phyloP scores from a whole-genome alignment of 2,888 invertebrate species.

The Eupithecia abbreviata region DNA sequence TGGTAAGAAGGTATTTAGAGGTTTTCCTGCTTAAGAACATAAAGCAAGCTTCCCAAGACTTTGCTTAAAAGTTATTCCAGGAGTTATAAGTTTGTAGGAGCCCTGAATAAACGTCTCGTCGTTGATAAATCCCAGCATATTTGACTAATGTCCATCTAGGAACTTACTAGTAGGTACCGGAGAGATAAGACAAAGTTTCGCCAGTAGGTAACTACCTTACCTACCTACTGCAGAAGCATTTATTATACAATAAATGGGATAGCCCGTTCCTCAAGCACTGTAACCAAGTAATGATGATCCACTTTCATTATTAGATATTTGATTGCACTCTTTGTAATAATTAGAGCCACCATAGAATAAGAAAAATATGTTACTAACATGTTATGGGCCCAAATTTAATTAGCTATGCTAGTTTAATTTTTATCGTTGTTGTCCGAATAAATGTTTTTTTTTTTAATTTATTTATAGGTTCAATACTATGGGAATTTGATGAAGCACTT shows the following conservation, averaged over 20 bases:
- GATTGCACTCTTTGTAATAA: too few species aligned
- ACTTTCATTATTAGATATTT: too few species aligned
- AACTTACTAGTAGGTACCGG: background rate
- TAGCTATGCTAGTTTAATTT: too few species aligned
- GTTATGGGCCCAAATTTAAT: too few species aligned
- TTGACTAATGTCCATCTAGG: background rate
- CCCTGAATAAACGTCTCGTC: background rate
- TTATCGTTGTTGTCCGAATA: too few species aligned
- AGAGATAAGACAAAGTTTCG: background rate
- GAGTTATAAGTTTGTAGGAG: background rate
- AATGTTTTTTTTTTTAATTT: too few species aligned
- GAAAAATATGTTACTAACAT: too few species aligned
- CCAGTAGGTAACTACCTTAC: background rate
- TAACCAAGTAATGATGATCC: too few species aligned
- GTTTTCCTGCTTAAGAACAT: conserved; percentile 14
- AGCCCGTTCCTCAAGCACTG: too few species aligned
- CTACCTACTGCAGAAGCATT: too few species aligned
- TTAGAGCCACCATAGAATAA: too few species aligned
- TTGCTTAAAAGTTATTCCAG: conserved; percentile 28
- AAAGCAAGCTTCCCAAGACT: conserved; percentile 21
- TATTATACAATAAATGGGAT: too few species aligned
- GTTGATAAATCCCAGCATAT: background rate
- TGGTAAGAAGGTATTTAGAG: background rate
- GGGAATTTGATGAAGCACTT: background rate
- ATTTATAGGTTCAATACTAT: background rate